Evolutionary conservation across 92 coral and sea anemone genomes (phyloP), one percentile per base, ranked within the genome.

Genomic region (Porites cylindrica): DNA sequence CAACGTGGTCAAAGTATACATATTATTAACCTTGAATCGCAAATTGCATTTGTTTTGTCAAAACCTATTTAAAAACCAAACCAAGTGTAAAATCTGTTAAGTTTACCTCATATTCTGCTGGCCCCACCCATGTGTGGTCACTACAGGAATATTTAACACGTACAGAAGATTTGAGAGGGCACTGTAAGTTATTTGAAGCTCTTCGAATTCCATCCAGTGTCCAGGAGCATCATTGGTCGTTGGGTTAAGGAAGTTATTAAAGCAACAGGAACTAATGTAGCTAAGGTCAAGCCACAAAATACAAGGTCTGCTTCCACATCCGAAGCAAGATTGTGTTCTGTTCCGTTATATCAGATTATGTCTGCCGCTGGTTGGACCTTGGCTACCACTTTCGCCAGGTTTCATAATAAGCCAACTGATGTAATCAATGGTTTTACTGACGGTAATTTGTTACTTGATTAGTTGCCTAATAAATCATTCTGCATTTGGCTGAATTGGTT

Each of bases 281-380:
- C 78, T 6, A 18, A 26, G 12, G 68, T 85, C 70, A 38, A 47
- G 73, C 83, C 89, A 14, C 89, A 88, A 10, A 87, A 69, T 83
- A 88, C 89, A 12, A 76, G 82, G 7, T 66, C 78, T 24, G 82
- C 83, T 18, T 72, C 91, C 51, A 83, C 71, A 72, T 84, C 89
- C 67, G 70, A 83, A 20, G 89, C 92, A 60, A 23, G 47, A 29
- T 58, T 18, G 23, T 19, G 43, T 53, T 29, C 63, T 74, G 92
- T 83, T 14, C 84, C 89, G 21, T 67, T 84, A 70, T 81, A 83
- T 29, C 83, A 82, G 54, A 82, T 89, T 38, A 29, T 89, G 79
- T 73, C 82, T 19, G 66, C 79, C 54, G 75, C 92, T 51, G 92
- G 85, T 32, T 89, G 92, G 85, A 66, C 77, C 16, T 84, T 80